These are phyloP conservation scores for Merodon equestris DNA, from an alignment of 2,888 invertebrate species.

Conservation along the genomic window DNA sequence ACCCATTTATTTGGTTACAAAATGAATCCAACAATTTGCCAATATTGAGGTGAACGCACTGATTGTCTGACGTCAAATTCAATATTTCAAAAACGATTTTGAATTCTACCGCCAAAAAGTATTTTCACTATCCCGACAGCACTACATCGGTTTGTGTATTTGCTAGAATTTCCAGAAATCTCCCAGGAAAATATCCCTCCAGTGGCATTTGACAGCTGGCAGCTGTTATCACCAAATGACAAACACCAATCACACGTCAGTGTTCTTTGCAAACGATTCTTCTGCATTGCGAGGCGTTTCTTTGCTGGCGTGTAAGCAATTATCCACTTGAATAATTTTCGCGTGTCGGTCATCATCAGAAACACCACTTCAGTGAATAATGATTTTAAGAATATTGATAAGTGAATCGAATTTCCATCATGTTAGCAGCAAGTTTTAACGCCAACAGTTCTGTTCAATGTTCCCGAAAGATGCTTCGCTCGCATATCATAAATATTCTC, in stretches of 20 bases:
- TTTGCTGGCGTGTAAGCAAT: background rate
- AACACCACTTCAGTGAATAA: slow-evolving; percentile 23
- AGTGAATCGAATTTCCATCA: slow-evolving; percentile 34
- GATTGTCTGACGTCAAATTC: no score
- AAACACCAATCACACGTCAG: slow-evolving; percentile 44
- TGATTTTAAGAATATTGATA: slow-evolving; percentile 60
- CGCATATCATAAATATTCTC: slow-evolving; percentile 64
- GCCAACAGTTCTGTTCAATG: slow-evolving; percentile 10
- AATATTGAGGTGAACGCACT: no score
- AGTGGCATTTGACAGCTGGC: slow-evolving; percentile 15
- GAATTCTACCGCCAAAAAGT: no score
- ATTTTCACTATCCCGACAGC: no score
- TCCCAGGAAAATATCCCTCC: slow-evolving; percentile 13
- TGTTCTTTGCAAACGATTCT: slow-evolving; percentile 20
- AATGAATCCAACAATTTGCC: no score
- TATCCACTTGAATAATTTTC: slow-evolving; percentile 9
- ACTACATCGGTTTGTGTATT: background rate
- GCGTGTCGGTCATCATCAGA: slow-evolving; percentile 3
- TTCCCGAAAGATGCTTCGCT: slow-evolving; percentile 54
- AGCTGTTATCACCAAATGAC: slow-evolving; percentile 19
- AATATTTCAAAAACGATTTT: no score
- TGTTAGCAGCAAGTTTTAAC: slow-evolving; percentile 52
- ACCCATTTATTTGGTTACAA: no score
- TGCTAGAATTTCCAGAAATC: background rate
- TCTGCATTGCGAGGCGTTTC: slow-evolving; percentile 3